Evolutionary conservation across 2,113 vertebrate species (phyloP).

Genomic region (Periophthalmodon schlosseri): DNA sequence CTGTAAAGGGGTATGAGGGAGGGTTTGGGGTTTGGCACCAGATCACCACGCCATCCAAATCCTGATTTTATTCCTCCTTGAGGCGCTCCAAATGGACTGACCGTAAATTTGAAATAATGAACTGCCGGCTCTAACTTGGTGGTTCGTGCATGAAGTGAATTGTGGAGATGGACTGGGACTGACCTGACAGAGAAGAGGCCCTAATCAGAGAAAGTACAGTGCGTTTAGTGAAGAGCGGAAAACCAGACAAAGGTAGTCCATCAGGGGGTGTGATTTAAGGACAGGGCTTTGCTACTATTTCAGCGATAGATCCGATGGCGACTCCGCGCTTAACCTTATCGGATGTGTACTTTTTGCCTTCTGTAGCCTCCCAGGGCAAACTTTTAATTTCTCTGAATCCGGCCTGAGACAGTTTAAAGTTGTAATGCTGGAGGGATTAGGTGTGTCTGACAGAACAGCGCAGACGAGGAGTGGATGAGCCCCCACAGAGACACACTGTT

Average conservation of each 20-base stretch:
- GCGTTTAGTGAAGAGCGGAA: slow-evolving; percentile 16
- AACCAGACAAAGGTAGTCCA: slow-evolving; percentile 23
- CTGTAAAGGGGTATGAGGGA: slow-evolving; percentile 47
- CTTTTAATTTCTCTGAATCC: slow-evolving; percentile 59
- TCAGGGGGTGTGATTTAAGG: slow-evolving; percentile 40
- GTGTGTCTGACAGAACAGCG: slow-evolving; percentile 54
- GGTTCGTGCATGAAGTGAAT: slow-evolving; percentile 43
- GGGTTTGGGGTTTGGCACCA: slow-evolving; percentile 49
- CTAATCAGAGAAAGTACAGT: slow-evolving; percentile 24
- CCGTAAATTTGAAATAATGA: slow-evolving; percentile 79
- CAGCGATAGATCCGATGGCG: not conserved
- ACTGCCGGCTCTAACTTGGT: slow-evolving; percentile 56
- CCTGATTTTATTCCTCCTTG: slow-evolving; percentile 63
- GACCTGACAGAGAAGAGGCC: slow-evolving; percentile 25
- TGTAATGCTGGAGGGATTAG: slow-evolving; percentile 69
- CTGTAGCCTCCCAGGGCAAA: slow-evolving; percentile 49
- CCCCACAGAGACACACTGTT: slow-evolving; percentile 18
- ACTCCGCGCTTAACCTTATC: slow-evolving; percentile 8
- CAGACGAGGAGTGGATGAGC: slow-evolving; percentile 48
- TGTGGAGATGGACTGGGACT: slow-evolving; percentile 39
- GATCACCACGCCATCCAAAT: slow-evolving; percentile 61
- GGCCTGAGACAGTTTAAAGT: slow-evolving; percentile 62
- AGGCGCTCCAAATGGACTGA: slow-evolving; percentile 68
- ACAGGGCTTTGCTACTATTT: slow-evolving; percentile 25
- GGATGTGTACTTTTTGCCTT: slow-evolving; percentile 28